Evolutionary conservation across 2,888 invertebrate genomes (phyloP).

Genomic region (Plusia festucae): DNA sequence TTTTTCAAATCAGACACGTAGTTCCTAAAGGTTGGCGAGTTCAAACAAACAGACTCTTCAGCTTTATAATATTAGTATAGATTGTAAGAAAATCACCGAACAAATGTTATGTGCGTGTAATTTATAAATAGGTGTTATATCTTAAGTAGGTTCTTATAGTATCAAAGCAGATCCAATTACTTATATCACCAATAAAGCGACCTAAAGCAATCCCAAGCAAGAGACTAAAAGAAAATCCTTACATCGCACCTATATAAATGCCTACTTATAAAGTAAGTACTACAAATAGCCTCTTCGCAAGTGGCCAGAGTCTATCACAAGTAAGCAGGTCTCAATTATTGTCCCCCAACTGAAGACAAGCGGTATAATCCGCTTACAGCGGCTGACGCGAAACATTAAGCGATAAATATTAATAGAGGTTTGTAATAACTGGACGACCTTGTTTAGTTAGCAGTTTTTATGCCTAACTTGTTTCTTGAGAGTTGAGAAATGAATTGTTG

Average conservation of each 20-base stretch:
- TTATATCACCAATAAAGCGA: background rate
- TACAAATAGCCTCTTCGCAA: constrained; percentile 41
- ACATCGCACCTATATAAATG: constrained; percentile 29
- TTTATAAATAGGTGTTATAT: too few relatives aligned
- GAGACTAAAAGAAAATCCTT: constrained; percentile 30
- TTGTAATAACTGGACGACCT: constrained; percentile 48
- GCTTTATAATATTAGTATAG: too few relatives aligned
- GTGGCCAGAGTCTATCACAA: constrained; percentile 54
- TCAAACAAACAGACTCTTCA: too few relatives aligned
- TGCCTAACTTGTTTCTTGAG: constrained; percentile 13
- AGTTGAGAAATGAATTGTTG: background rate
- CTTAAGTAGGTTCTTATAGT: background rate
- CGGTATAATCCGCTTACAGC: constrained; percentile 66
- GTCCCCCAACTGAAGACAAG: constrained; percentile 60
- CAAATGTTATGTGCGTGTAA: too few relatives aligned
- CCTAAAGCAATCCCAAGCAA: background rate
- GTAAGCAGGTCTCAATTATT: constrained; percentile 60
- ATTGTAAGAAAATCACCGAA: too few relatives aligned
- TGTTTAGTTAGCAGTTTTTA: constrained; percentile 45
- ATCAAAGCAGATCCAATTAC: background rate
- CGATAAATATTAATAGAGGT: constrained; percentile 65
- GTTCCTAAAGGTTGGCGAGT: too few relatives aligned
- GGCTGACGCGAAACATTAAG: constrained; percentile 61
- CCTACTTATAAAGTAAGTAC: constrained; percentile 46
- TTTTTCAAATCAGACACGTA: too few relatives aligned